A percentile compares a stretch with the other conserved stretches of the same genome.
phyloP scores from a whole-genome alignment of 53 echinoderm and acorn worm genomes.

The Zoroaster sp. region DNA sequence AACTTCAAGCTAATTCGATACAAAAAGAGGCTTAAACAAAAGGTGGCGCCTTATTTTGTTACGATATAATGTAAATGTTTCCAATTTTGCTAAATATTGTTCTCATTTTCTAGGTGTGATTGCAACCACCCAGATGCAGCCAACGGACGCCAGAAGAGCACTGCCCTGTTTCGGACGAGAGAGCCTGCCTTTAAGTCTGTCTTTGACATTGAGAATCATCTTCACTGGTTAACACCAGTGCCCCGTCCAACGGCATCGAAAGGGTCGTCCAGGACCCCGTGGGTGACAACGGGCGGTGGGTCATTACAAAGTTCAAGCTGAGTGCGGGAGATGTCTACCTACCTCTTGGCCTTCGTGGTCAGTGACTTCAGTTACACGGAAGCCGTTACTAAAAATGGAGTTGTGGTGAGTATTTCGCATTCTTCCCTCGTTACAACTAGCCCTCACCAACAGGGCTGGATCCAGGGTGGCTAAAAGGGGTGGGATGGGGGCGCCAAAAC shows the following conservation, averaged over 20 bases:
- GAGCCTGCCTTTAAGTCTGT: conserved; percentile 82
- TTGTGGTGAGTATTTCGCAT: conserved; percentile 64
- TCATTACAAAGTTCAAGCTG: conserved; percentile 45
- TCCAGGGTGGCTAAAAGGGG: too few relatives aligned
- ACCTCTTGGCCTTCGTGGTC: conserved; percentile 86
- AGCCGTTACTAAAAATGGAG: conserved; percentile 58
- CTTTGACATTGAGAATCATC: conserved; percentile 72
- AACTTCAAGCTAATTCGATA: too few relatives aligned
- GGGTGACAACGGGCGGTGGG: conserved; percentile 46
- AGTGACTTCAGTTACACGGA: conserved; percentile 69
- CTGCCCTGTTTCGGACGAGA: conserved; percentile 91
- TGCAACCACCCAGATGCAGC: conserved; percentile 90
- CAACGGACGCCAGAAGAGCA: conserved; percentile 87
- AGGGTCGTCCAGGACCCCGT: not conserved
- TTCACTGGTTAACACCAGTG: conserved; percentile 56
- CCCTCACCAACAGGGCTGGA: too few relatives aligned
- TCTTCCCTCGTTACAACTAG: too few relatives aligned
- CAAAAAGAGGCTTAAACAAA: too few relatives aligned
- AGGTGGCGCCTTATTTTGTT: too few relatives aligned
- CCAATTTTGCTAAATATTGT: not conserved
- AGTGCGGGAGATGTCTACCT: conserved; percentile 63
- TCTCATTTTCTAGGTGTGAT: conserved; percentile 63
- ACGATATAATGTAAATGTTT: too few relatives aligned
- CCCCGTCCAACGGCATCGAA: conserved; percentile 75
- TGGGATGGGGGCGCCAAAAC: too few relatives aligned